These are phyloP conservation scores for Homarus gammarus DNA, from an alignment of 2,888 invertebrate species.

Conservation along the genomic window DNA sequence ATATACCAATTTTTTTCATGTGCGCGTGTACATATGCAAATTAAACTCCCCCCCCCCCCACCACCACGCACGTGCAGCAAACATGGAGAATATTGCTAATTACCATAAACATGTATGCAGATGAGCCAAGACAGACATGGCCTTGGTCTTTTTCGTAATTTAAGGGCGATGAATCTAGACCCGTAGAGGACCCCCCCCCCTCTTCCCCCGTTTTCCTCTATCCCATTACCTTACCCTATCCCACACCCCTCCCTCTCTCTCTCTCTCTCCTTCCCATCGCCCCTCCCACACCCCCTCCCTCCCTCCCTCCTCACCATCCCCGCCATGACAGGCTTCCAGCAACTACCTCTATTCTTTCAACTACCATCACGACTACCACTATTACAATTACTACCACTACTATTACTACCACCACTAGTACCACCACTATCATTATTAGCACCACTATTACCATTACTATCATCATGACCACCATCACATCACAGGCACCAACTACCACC, in stretches of 20 bases:
- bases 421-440: no score
- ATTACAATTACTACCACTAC: no score
- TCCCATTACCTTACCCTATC: background rate
- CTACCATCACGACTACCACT: no score
- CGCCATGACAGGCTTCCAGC: background rate
- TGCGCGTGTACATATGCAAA: slow-evolving; percentile 21
- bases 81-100: background rate
- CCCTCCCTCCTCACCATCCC: background rate
- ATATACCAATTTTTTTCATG: no score
- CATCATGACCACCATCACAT: background rate
- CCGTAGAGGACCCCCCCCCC: background rate
- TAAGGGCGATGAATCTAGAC: background rate
- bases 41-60: background rate
- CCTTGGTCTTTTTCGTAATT: no score
- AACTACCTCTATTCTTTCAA: no score
- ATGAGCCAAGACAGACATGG: background rate
- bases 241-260: background rate
- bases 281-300: background rate
- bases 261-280: background rate
- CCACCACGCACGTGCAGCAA: slow-evolving; percentile 6
- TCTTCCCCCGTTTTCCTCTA: no score
- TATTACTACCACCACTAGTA: no score
- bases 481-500: no score
- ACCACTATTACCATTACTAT: background rate
- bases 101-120: slow-evolving; percentile 10